Evolutionary conservation across 2,888 invertebrate genomes (phyloP), one percentile per base, ranked within the genome.

Genomic region (Megalurothrips usitatus): DNA sequence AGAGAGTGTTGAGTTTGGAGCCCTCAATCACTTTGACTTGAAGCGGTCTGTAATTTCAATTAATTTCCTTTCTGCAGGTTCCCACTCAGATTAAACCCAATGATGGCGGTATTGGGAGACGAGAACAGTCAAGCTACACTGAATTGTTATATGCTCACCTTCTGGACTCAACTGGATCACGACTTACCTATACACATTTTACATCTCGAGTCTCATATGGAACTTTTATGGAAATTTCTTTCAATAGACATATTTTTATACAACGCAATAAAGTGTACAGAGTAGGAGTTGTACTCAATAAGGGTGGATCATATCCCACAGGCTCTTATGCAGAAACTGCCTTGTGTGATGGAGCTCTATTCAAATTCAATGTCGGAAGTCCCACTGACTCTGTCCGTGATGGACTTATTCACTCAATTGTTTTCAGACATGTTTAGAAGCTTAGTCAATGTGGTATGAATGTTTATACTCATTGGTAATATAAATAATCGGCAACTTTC

Each of bases 71-170:
- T 75, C 12, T 75, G 68, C 68, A 81, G 78, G 93, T 94, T 82
- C 94, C 94, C 3, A 92, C 94, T 8, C 94, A 94, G 86, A 91
- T 93, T 28, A 89, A 89, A 23, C 88, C 89, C 85, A 90, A 81
- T 47, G 23, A 80, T 80, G 17, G 68, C 79, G 75, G 79, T 80
- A 28, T 23, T 26, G 28, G 23, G 8, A 17, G 43, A 68, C n/a
- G 8, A 23, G 58, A 79, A 3, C 48, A 63, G 28, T 80, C 63
- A 19, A 82, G 79, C 0, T 95, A 95, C 88, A 92, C 92, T 17
- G 95, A 95, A 89, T 90, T 94, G 83, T 89, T 95, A 80, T 95
- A 95, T 86, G 94, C 94, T 23, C 94, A 94, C 88, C 89, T 95
- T 82, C 89, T 94, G 85, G 95, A 95, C 87, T 92, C 92, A 43